Evolutionary conservation across 2,888 invertebrate species (phyloP), one percentile per base, ranked within the genome.

Genomic region (Leptura quadrifasciata): DNA sequence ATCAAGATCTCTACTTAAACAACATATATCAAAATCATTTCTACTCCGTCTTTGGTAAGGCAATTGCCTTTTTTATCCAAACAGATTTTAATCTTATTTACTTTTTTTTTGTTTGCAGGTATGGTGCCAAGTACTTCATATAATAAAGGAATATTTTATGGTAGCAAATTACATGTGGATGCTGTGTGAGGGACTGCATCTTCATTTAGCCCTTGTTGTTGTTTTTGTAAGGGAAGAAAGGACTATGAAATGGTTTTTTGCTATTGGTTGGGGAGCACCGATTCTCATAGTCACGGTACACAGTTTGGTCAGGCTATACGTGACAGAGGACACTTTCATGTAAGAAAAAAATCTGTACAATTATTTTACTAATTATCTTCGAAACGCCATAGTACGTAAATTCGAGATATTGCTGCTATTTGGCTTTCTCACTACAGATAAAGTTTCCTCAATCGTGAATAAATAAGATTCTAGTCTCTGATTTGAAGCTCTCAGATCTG

Each of bases 131-230:
- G 85, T 90, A 0, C 89, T 95, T 0, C 95, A 95, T 86, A 58
- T 88, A 21, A 76, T 93, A 1, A 93, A 94, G 6, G 93, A 94
- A 85, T 96, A 95, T 86, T 93, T 94, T 82, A 94, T 95, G 91
- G 89, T 95, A 63, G 93, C 94, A 61, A 95, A 94, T 87, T 95
- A 95, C 88, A 92, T 94, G 86, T 96, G 96, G 96, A 95, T 95
- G 95, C 95, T 96, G 86, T 94, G 94, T 85, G 95, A 95, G 86
- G 94, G 94, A 0, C 89, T 95, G 0, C 94, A 95, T 85, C 89
- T 96, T 9, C 95, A 95, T 87, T 91, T 95, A 18, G 92, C 95
- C 0, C 90, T 96, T 0, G 95, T 95, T 10, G 92, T 95, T 83
- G 94, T 95, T 17, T 95, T 95, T 86, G 93, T 95, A 52, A 91